Evolutionary conservation across 2,797 vertebrate genomes (phyloP).

Genomic region (Varecia variegata): DNA sequence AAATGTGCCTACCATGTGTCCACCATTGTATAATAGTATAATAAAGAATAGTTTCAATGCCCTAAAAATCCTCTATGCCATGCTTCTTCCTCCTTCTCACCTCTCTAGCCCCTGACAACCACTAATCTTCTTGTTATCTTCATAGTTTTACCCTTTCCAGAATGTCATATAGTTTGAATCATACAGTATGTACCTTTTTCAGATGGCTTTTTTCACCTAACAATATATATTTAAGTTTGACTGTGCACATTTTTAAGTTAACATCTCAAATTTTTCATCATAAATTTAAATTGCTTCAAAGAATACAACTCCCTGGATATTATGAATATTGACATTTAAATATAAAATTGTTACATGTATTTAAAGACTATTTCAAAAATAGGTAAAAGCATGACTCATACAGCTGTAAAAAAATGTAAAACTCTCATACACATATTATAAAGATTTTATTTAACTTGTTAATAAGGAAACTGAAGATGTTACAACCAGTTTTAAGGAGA

Average conservation of each 20-base stretch:
- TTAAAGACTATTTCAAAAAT: not conserved
- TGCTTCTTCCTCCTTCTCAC: not conserved
- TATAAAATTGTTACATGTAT: not conserved
- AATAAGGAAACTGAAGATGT: not conserved
- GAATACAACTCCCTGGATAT: not conserved
- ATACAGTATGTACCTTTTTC: not conserved
- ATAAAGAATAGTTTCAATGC: not conserved
- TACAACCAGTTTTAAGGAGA: not conserved
- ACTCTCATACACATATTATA: not conserved
- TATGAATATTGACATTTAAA: not conserved
- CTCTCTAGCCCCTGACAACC: not conserved
- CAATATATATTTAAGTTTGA: not conserved
- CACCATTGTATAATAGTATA: not conserved
- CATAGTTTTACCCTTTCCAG: not conserved
- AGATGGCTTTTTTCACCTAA: not conserved
- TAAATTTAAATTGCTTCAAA: not conserved
- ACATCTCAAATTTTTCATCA: not conserved
- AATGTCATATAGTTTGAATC: not conserved
- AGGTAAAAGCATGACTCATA: not conserved
- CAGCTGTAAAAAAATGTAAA: not conserved
- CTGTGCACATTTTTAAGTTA: not conserved
- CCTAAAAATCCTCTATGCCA: not conserved
- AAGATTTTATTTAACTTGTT: not conserved
- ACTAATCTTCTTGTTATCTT: not conserved
- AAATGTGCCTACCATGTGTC: not conserved